These are phyloP conservation scores for Corticium candelabrum DNA, from an alignment of 37 sponge, comb jelly and placozoan genomes.

Conservation along the genomic window DNA sequence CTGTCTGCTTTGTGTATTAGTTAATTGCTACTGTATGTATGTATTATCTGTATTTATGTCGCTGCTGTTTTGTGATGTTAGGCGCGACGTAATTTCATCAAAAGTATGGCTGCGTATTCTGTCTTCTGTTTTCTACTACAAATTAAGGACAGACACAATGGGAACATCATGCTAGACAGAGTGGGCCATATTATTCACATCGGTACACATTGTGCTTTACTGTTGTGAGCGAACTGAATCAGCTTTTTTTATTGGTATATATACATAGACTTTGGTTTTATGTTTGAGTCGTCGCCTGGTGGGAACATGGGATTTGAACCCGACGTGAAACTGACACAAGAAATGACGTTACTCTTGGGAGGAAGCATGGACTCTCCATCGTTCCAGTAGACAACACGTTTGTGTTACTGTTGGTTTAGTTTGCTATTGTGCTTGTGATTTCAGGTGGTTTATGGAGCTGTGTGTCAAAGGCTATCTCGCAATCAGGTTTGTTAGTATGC, in stretches of 20 bases:
- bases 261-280: constrained; percentile 85
- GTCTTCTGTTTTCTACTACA: constrained; percentile 83
- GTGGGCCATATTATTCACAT: constrained; percentile 95
- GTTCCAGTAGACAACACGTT: constrained; percentile 28
- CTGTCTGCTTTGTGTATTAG: too few species aligned
- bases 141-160: constrained; percentile 98
- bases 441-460: constrained; percentile 75
- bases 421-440: neutral
- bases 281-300: constrained; percentile 98
- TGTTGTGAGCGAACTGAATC: too few species aligned
- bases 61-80: too few species aligned
- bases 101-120: constrained; percentile 94
- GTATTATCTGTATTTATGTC: neutral
- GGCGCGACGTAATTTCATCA: constrained; percentile 84
- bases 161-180: constrained; percentile 86
- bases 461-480: constrained; percentile 88
- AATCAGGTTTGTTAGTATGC: constrained; percentile 16
- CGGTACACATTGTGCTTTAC: constrained; percentile 27
- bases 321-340: constrained; percentile 87
- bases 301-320: constrained; percentile 98
- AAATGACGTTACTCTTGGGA: constrained; percentile 95
- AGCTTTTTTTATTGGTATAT: neutral
- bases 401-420: neutral
- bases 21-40: constrained; percentile 5
- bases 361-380: constrained; percentile 59